Evolutionary conservation across 2,888 invertebrate species (phyloP), one percentile per base, ranked within the genome.

Genomic region (Andrena fulva): DNA sequence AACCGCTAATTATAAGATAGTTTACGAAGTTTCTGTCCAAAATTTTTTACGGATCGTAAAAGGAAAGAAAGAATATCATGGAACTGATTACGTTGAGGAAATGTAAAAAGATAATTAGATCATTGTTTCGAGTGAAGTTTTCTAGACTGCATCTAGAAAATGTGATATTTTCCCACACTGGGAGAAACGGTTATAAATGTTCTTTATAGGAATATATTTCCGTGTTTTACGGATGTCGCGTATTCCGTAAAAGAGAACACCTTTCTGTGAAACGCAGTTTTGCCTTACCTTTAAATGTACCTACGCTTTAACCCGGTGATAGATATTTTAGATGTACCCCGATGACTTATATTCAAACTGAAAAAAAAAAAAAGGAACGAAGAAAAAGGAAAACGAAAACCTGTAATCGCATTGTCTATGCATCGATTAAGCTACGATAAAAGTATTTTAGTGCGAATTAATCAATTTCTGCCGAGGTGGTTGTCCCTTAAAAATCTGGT

Each of bases 391-490:
- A 59, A 59, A 59, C 12, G 59, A 12, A 7, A 62, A 82, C 84
- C 80, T 77, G 85, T 88, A 79, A 81, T 81, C 79, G 79, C 71
- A 56, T 56, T 56, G 79, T 84, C 81, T 85, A 84, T 84, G 78
- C 77, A 78, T 80, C 80, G 80, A 83, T 78, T 77, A 81, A 84
- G 83, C 88, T 85, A 84, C 62, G 70, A 77, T 83, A 89, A 20
- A 90, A 86, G 89, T 90, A 91, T 90, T 89, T 89, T 89, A 88
- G 88, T 86, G 87, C 87, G 85, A 56, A 91, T 87, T 84, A 88
- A 90, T 93, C 92, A 93, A 91, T 93, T 89, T 93, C 93, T 93
- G 93, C 92, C 92, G 91, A 92, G 91, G 92, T 92, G 91, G 92
- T 91, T 87, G 90, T 91, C 90, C 91, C 90, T 91, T 90, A 88